These are phyloP conservation scores for Dicycla oo DNA, from an alignment of 2,888 invertebrate species.

Conservation along the genomic window DNA sequence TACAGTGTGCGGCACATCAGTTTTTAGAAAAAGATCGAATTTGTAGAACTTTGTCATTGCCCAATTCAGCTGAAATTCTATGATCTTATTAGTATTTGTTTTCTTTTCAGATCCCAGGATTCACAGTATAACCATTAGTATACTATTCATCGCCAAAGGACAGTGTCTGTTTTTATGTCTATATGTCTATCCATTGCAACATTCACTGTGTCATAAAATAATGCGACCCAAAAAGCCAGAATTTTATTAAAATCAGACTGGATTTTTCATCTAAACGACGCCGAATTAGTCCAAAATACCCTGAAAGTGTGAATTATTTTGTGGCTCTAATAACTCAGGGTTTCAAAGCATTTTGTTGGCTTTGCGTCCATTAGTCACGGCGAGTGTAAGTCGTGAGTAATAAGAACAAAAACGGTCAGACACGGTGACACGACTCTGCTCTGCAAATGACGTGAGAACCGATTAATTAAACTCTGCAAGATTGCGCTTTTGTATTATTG, in stretches of 20 bases:
- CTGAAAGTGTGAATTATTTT: conserved; percentile 51
- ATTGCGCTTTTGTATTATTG: conserved; percentile 22
- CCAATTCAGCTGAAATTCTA: too few species aligned
- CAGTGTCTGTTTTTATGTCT: neutral
- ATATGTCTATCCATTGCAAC: neutral
- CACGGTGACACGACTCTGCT: conserved; percentile 39
- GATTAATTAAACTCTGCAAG: conserved; percentile 53
- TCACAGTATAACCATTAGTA: too few species aligned
- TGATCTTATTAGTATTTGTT: neutral
- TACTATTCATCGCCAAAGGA: neutral
- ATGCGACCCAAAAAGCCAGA: neutral
- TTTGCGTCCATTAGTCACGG: conserved; percentile 58
- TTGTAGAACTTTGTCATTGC: neutral
- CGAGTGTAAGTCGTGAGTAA: conserved; percentile 57
- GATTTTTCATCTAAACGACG: conserved; percentile 38
- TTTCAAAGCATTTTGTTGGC: conserved; percentile 54
- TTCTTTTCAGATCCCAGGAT: neutral
- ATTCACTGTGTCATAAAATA: conserved; percentile 16
- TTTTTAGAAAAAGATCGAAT: neutral
- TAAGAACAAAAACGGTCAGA: conserved; percentile 58
- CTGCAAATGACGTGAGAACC: conserved; percentile 56
- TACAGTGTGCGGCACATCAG: neutral
- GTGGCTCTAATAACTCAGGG: conserved; percentile 47
- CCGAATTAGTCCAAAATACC: conserved; percentile 37
- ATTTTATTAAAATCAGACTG: conserved; percentile 11